These are phyloP conservation scores for Pogonognathellus flavescens DNA, from an alignment of 1,140 invertebrate species.

Conservation along the genomic window DNA sequence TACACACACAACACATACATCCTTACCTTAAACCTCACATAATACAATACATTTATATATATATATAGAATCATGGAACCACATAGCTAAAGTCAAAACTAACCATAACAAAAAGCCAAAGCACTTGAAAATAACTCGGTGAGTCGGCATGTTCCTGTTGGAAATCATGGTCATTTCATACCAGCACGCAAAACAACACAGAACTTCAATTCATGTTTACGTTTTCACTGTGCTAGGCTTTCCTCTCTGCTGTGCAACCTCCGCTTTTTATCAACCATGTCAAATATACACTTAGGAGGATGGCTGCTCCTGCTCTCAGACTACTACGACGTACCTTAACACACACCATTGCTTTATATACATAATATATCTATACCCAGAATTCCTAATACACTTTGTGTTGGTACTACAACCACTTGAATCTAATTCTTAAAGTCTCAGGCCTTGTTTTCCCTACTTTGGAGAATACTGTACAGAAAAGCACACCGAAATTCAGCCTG, in stretches of 20 bases:
- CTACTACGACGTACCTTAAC: too few relatives aligned
- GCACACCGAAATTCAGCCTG: constrained; percentile 8
- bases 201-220: constrained; percentile 38
- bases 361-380: neutral
- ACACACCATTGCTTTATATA: neutral
- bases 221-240: neutral
- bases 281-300: neutral
- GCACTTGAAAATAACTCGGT: constrained; percentile 19
- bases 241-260: too few relatives aligned
- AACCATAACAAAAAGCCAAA: constrained; percentile 12
- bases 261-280: neutral
- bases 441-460: neutral
- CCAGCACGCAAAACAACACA: constrained; percentile 49
- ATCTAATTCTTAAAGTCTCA: constrained; percentile 44
- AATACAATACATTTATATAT: neutral
- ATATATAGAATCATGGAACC: neutral
- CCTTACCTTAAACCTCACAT: too few relatives aligned
- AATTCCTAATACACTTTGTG: constrained; percentile 24
- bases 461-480: neutral
- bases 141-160: constrained; percentile 10
- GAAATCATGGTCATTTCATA: constrained; percentile 45
- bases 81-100: constrained; percentile 20
- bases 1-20: too few relatives aligned
- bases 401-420: constrained; percentile 25
- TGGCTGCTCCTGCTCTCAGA: neutral